phyloP scores from a whole-genome alignment of 2,888 invertebrate species.

The Drosophila paranaensis region DNA sequence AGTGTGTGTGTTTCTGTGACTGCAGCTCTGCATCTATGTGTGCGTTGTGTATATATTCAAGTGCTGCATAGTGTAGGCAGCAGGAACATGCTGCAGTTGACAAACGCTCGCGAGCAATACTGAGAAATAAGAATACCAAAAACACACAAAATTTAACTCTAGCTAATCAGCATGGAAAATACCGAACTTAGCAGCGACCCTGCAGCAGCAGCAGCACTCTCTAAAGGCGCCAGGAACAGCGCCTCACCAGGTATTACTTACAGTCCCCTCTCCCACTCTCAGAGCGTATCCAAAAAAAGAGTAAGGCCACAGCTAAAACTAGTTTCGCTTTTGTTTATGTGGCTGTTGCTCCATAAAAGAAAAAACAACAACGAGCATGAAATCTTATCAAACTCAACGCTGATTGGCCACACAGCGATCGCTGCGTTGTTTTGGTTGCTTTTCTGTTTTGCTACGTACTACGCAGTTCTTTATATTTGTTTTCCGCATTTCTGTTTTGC shows the following conservation, averaged over 20 bases:
- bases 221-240: constrained; percentile 20
- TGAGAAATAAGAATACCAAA: constrained; percentile 5
- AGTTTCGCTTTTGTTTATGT: constrained; percentile 53
- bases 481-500: constrained; percentile 61
- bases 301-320: constrained; percentile 25
- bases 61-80: constrained; percentile 6
- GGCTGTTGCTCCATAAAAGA: constrained; percentile 24
- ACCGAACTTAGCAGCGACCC: constrained; percentile 21
- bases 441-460: constrained; percentile 56
- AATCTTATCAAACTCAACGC: constrained; percentile 74
- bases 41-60: constrained; percentile 2
- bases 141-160: constrained; percentile 6
- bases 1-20: constrained; percentile 10
- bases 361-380: constrained; percentile 1
- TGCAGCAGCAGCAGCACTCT: constrained; percentile 2
- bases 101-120: constrained; percentile 7
- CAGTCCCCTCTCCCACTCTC: background rate
- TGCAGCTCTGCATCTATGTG: constrained; percentile 11
- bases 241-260: constrained; percentile 31
- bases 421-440: constrained; percentile 29
- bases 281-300: constrained; percentile 24
- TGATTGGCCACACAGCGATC: constrained; percentile 68
- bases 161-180: constrained; percentile 46
- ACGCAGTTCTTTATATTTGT: constrained; percentile 65
- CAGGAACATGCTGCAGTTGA: constrained; percentile 29